A percentile compares a stretch with the other conserved stretches of the same genome.
These are phyloP conservation scores for Marmota monax DNA, from an alignment of 2,113 vertebrate genomes.

Conservation along the genomic window DNA sequence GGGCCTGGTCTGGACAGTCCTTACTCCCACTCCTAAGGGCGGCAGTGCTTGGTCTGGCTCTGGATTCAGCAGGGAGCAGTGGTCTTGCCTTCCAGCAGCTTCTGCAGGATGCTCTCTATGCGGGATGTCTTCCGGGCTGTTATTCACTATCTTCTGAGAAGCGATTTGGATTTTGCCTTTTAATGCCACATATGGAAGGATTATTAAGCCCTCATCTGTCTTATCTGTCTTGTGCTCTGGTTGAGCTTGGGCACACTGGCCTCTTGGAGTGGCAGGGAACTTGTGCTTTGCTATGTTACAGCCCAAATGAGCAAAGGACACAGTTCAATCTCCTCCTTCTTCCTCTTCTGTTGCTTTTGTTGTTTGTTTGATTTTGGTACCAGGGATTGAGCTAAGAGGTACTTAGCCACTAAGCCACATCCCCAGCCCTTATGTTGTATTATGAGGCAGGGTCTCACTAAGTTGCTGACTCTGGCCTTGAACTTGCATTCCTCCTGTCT, in stretches of 20 bases:
- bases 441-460: too few relatives aligned
- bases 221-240: background rate
- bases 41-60: background rate
- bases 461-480: too few relatives aligned
- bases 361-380: too few relatives aligned
- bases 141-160: too few relatives aligned
- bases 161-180: background rate
- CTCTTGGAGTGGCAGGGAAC: background rate
- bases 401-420: too few relatives aligned
- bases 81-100: background rate
- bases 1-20: background rate
- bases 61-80: background rate
- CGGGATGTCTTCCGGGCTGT: too few relatives aligned
- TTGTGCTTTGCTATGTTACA: background rate
- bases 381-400: too few relatives aligned
- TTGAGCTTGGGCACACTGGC: background rate
- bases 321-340: too few relatives aligned
- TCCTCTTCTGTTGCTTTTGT: too few relatives aligned
- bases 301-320: background rate
- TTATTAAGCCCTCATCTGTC: too few relatives aligned
- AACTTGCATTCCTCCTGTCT: too few relatives aligned
- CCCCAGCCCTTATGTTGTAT: too few relatives aligned
- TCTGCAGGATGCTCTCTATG: background rate
- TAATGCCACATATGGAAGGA: background rate
- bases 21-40: background rate